phyloP scores from a whole-genome alignment of 2,113 vertebrate genomes.

The Sebastes fasciatus region DNA sequence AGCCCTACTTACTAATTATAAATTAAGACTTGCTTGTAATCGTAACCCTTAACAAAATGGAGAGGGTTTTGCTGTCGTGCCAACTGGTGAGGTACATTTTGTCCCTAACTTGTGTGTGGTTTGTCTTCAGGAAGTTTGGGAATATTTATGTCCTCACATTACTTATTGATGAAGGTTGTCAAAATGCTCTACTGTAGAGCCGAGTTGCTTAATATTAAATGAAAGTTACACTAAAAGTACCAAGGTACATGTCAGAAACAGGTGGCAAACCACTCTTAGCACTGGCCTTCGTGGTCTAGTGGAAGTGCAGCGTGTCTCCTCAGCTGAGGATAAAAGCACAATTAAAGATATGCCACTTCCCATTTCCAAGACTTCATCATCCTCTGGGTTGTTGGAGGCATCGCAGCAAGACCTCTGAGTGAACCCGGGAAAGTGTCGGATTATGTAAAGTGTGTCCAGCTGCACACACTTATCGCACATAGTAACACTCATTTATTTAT shows the following conservation, averaged over 20 bases:
- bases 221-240: constrained; percentile 72
- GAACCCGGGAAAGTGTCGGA: constrained; percentile 40
- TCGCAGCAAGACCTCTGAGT: constrained; percentile 14
- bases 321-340: constrained; percentile 55
- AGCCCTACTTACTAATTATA: not conserved
- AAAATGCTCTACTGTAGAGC: constrained; percentile 56
- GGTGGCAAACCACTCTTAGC: constrained; percentile 51
- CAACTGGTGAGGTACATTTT: not conserved
- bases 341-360: constrained; percentile 56
- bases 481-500: constrained; percentile 27
- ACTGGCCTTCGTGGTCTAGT: constrained; percentile 13
- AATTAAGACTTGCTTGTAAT: not conserved
- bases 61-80: not conserved
- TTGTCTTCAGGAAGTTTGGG: constrained; percentile 56
- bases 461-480: constrained; percentile 4
- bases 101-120: constrained; percentile 15
- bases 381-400: constrained; percentile 14
- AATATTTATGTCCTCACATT: constrained; percentile 63
- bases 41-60: not conserved
- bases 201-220: constrained; percentile 78
- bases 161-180: constrained; percentile 72
- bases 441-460: constrained; percentile 3
- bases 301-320: constrained; percentile 55
- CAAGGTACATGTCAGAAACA: constrained; percentile 58
- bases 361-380: constrained; percentile 28